A percentile compares a stretch with the other conserved stretches of the same genome.
Conservation (phyloP, 2,113 vertebrate species). For the Astur gentilis region DNA sequence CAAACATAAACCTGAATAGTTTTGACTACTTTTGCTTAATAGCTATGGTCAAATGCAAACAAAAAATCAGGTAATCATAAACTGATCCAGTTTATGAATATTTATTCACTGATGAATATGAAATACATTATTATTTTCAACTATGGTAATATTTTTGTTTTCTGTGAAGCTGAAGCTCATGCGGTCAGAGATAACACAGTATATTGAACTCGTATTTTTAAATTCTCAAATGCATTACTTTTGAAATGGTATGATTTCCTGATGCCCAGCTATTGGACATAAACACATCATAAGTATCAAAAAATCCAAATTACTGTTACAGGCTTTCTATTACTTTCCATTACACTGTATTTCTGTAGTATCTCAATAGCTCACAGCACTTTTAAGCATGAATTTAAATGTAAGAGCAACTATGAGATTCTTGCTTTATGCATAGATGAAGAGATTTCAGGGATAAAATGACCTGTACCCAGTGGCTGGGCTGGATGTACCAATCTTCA, state of each 20-base stretch:
- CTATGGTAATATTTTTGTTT: background rate
- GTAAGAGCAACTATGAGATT: background rate
- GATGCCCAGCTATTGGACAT: background rate
- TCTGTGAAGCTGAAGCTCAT: background rate
- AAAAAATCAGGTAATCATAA: background rate
- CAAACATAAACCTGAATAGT: background rate
- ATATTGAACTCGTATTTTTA: background rate
- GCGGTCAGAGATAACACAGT: background rate
- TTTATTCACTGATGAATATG: background rate
- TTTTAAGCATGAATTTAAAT: background rate
- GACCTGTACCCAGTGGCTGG: rapidly evolving
- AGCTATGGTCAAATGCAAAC: background rate
- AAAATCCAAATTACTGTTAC: background rate
- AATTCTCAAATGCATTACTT: background rate
- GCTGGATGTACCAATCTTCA: background rate
- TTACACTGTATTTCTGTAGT: background rate
- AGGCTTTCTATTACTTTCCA: background rate
- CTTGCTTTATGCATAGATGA: background rate
- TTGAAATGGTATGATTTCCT: background rate
- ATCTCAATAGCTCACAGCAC: background rate
- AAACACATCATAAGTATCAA: background rate
- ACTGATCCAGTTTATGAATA: background rate
- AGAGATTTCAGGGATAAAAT: background rate
- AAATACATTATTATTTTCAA: background rate
- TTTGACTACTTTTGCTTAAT: background rate